A percentile compares a stretch with the other conserved stretches of the same genome.
Evolutionary conservation across 2,113 vertebrate species (phyloP).

Genomic region (Sinocyclocheilus rhinocerous): DNA sequence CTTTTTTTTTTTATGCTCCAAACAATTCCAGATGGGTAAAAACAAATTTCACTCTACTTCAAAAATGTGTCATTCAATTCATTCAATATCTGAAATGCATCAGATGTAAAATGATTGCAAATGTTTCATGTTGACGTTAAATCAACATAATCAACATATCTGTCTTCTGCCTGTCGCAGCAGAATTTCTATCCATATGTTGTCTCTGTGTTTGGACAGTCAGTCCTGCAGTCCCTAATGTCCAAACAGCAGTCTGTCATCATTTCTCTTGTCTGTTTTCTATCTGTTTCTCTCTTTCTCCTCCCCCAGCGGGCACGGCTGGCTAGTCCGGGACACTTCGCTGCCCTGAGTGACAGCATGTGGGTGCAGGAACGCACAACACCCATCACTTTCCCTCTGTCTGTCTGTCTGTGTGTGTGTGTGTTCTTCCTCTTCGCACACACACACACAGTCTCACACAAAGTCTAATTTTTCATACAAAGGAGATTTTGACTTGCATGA

Average conservation of each 20-base stretch:
- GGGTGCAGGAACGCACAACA: slow-evolving; percentile 55
- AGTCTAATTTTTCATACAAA: slow-evolving; percentile 58
- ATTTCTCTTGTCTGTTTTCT: slow-evolving; percentile 13
- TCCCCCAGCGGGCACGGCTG: slow-evolving; percentile 57
- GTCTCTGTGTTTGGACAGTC: neutral
- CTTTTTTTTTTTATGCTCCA: neutral
- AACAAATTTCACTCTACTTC: neutral
- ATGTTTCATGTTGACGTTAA: neutral
- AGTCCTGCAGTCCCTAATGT: neutral
- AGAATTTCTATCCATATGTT: neutral
- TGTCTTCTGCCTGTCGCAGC: neutral
- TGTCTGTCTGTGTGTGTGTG: neutral
- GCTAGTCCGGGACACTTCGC: slow-evolving; percentile 64
- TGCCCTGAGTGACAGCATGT: slow-evolving; percentile 63
- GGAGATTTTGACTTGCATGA: slow-evolving; percentile 68
- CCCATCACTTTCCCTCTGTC: slow-evolving; percentile 46
- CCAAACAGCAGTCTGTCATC: slow-evolving; percentile 18
- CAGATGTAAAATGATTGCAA: neutral
- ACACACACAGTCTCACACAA: slow-evolving; percentile 32
- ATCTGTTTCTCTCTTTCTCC: neutral
- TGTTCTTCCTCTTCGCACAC: neutral
- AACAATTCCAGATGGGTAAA: neutral
- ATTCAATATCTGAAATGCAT: neutral
- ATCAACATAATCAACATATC: too few species aligned
- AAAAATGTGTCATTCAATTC: neutral